Base-by-base conservation (phyloP, 2,797 vertebrate genomes). In the Otus scops region DNA sequence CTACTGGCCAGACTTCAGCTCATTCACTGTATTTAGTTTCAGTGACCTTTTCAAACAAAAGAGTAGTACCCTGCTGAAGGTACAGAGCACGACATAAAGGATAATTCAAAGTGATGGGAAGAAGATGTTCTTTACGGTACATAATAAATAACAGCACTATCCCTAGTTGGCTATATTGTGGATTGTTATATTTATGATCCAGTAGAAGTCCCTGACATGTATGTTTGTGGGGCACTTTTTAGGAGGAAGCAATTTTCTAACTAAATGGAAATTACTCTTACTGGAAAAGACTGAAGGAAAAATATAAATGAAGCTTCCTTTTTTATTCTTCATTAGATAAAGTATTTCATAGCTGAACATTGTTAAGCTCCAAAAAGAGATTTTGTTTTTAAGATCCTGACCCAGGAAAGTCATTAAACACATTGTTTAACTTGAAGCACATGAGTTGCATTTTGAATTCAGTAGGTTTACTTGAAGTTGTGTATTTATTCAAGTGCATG, bases 51-150 rank as follows among this genome's bases (percentile, higher is more conserved):
- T 54, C 64, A 77, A 94, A 68, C 36, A 73, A 34, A 34, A 79
- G 36, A 79, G 21, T 57, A 38, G 45, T 68, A 45, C 67, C 64
- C 56, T 43, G 39, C 41, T 87, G 64, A 92, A 90, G 26, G 63
- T 77, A 80, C 43, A 87, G 51, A 84, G 70, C 68, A 61, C 2
- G 4, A 43, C 15, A 3, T 86, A 65, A 71, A 84, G 56, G 34
- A 89, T 92, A 94, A 96, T 90, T 94, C 88, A 94, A 94, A 95
- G 74, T 74, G 92, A 92, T 89, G 64, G 70, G 64, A 89, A 75
- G 85, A 92, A 90, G 64, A 91, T 94, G 60, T 92, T 85, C 74
- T 92, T 93, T 89, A 95, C 63, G 39, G 38, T 86, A 47, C 50
- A 64, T 77, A 91, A 94, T 94, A 97, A 96, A 94, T 94, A 95